phyloP scores from a whole-genome alignment of 2,113 vertebrate species.

The Phodopus roborovskii region DNA sequence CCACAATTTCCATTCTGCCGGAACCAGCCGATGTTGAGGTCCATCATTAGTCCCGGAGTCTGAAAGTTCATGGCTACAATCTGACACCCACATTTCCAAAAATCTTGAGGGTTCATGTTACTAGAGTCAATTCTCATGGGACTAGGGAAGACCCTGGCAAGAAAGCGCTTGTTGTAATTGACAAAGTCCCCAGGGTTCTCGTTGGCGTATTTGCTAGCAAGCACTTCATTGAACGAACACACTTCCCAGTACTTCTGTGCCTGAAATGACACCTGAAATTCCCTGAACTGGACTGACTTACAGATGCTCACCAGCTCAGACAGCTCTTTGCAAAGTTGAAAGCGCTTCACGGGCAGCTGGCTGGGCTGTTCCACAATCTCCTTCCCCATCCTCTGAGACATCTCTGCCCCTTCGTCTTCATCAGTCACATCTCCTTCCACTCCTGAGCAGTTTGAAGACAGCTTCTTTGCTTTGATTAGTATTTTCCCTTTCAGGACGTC shows the following conservation, averaged over 20 bases:
- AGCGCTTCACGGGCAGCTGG: slow-evolving; percentile 87
- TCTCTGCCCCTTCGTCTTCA: slow-evolving; percentile 97
- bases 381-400: slow-evolving; percentile 93
- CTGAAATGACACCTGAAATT: slow-evolving; percentile 96
- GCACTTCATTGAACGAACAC: slow-evolving; percentile 98
- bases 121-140: slow-evolving; percentile 99
- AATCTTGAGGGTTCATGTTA: slow-evolving; percentile 99
- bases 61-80: slow-evolving; percentile 99
- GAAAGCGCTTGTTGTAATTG: slow-evolving; percentile 98
- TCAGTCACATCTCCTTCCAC: slow-evolving; percentile 97
- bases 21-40: slow-evolving; percentile 98
- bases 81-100: slow-evolving; percentile 99
- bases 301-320: slow-evolving; percentile 97
- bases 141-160: slow-evolving; percentile 95
- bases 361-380: slow-evolving; percentile 90
- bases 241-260: slow-evolving; percentile 98
- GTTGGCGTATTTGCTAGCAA: slow-evolving; percentile 94
- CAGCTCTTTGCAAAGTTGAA: slow-evolving; percentile 96
- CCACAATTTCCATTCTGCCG: slow-evolving; percentile 98
- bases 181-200: slow-evolving; percentile 98
- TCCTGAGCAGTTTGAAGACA: slow-evolving; percentile 90
- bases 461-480: slow-evolving; percentile 96
- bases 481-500: slow-evolving; percentile 94
- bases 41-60: slow-evolving; percentile 98
- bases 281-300: slow-evolving; percentile 96